A percentile compares a stretch with the other conserved stretches of the same genome.
Conservation (phyloP, 2,888 invertebrate species). For the Tipula confusa region DNA sequence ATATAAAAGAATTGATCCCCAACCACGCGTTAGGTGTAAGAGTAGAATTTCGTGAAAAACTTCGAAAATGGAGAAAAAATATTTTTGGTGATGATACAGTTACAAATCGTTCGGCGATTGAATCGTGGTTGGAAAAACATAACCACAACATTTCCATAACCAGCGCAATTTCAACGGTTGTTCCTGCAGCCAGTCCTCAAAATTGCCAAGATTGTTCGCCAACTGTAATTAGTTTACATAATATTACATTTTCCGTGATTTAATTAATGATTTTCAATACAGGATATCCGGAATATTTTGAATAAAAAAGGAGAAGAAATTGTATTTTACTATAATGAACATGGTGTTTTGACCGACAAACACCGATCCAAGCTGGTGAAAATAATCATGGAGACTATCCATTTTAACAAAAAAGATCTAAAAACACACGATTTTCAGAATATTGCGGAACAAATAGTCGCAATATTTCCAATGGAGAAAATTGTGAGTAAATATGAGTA, state of each 20-base stretch:
- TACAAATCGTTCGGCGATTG: background rate
- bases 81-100: background rate
- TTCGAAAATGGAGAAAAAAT: background rate
- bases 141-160: background rate
- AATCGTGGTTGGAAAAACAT: background rate
- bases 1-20: background rate
- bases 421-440: slow-evolving; percentile 36
- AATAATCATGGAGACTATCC: slow-evolving; percentile 36
- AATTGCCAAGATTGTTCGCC: background rate
- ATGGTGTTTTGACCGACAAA: slow-evolving; percentile 35
- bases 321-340: background rate
- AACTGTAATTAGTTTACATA: background rate
- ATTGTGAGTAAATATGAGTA: slow-evolving; percentile 34
- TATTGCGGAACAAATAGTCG: slow-evolving; percentile 38
- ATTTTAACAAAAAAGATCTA: slow-evolving; percentile 36
- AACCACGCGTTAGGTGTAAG: background rate
- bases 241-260: background rate
- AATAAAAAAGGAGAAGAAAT: background rate
- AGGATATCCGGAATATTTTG: background rate
- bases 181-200: background rate
- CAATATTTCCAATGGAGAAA: slow-evolving; percentile 39
- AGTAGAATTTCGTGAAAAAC: background rate
- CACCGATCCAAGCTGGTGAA: slow-evolving; percentile 38
- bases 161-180: background rate
- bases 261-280: background rate